These are phyloP conservation scores for Heterotis niloticus DNA, from an alignment of 2,113 vertebrate genomes.

Conservation along the genomic window DNA sequence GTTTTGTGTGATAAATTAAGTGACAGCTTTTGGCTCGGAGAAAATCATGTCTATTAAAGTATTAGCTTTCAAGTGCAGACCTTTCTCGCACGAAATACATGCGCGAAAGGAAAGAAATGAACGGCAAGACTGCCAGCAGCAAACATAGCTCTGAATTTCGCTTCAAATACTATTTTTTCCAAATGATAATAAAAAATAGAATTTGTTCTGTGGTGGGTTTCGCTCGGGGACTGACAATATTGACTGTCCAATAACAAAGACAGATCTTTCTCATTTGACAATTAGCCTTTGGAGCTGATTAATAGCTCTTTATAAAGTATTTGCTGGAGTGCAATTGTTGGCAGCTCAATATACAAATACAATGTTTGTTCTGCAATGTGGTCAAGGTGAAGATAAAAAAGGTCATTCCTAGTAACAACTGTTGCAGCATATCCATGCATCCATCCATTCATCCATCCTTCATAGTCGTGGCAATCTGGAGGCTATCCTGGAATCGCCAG, in stretches of 20 bases:
- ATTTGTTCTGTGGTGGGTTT: not conserved
- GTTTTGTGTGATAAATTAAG: constrained; percentile 2
- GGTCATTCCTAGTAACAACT: too few relatives aligned
- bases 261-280: constrained; percentile 26
- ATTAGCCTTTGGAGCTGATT: constrained; percentile 34
- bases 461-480: too few relatives aligned
- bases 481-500: too few relatives aligned
- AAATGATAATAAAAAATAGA: too few relatives aligned
- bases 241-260: constrained; percentile 28
- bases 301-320: constrained; percentile 36
- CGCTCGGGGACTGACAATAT: constrained; percentile 1
- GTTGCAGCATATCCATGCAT: too few relatives aligned
- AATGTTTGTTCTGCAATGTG: constrained; percentile 18
- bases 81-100: not conserved
- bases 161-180: too few relatives aligned
- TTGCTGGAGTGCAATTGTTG: constrained; percentile 33
- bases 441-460: too few relatives aligned
- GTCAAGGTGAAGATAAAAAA: too few relatives aligned
- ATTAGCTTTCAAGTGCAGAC: not conserved
- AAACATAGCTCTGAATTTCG: not conserved
- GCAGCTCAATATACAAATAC: constrained; percentile 18
- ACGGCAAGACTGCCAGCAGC: not conserved
- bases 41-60: constrained; percentile 3
- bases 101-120: not conserved
- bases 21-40: not conserved